Percentiles rank a stretch among this genome's conserved stretches.
phyloP scores from a whole-genome alignment of 2,888 invertebrate species.

The Alviniconcha strummeri region DNA sequence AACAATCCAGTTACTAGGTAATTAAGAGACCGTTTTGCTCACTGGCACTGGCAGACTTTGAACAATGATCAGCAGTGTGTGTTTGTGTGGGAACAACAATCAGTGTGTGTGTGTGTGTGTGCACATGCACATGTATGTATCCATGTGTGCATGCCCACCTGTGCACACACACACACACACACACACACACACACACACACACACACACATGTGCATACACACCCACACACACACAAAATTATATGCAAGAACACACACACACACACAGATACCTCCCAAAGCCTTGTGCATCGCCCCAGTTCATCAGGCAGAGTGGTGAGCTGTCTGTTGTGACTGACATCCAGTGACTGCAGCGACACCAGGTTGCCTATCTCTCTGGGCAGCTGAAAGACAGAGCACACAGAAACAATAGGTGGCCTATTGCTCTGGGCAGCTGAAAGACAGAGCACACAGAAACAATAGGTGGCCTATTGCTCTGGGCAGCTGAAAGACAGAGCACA shows the following conservation, averaged over 20 bases:
- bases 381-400: too few relatives aligned
- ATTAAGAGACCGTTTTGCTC: too few relatives aligned
- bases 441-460: conserved; percentile 30
- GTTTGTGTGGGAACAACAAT: too few relatives aligned
- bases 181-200: background rate
- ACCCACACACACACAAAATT: background rate
- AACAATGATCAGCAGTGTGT: too few relatives aligned
- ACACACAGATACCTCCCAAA: conserved; percentile 59
- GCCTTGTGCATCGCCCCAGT: conserved; percentile 62
- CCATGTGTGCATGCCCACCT: background rate
- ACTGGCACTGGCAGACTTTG: too few relatives aligned
- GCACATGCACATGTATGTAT: background rate
- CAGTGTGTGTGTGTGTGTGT: too few relatives aligned
- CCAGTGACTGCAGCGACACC: conserved; percentile 60
- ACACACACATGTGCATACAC: background rate
- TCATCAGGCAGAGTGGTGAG: conserved; percentile 68
- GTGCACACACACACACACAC: background rate
- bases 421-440: too few relatives aligned
- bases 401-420: too few relatives aligned
- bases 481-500: conserved; percentile 48
- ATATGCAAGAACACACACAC: background rate
- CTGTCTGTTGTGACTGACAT: conserved; percentile 64
- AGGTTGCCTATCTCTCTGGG: conserved; percentile 49
- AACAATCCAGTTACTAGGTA: too few relatives aligned
- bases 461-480: conserved; percentile 67